Base-by-base conservation (phyloP, 92 coral and sea anemone species). In the Porites rus region DNA sequence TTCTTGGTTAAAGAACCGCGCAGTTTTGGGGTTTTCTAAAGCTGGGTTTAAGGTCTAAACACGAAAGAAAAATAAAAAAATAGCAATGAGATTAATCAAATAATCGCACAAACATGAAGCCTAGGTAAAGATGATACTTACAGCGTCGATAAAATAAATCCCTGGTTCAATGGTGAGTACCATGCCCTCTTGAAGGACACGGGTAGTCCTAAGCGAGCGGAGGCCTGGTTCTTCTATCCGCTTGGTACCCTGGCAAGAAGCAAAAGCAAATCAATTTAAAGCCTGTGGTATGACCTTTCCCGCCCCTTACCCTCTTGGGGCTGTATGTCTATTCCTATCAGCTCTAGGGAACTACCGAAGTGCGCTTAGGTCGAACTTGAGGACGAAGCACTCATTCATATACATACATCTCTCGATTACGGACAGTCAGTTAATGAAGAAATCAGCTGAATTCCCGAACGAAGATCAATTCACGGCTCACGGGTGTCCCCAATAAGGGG, bases 141-240 rank as follows among this genome's bases (percentile, higher is more conserved):
- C 99, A 50, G 91, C 75, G 31, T 92, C 90, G 65, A 90, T 92
- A 92, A 97, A 97, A 86, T 97, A 97, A 65, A 97, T 77, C 43
- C 99, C 99, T 54, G 99, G 99, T 70, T 97, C 99, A 46, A 97
- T 92, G 8, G 99, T 97, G 61, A 97, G 84, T 8, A 95, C 99
- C 94, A 91, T 92, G 87, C 92, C 87, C 58, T 91, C 92, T 75
- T 93, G 91, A 12, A 97, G 94, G 7, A 79, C 85, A 18, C 99
- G 90, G 13, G 88, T 90, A 62, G 96, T 91, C 56, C 99, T 83
- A 24, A 97, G 89, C 50, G 92, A 93, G 52, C 98, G 94, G 38
- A 97, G 89, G 72, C 99, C 99, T 20, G 99, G 99, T 63, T 90
- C 96, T 17, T 92, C 65, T 68, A 93, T 92, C 84, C 99, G 89